Evolutionary conservation across 2,113 vertebrate species (phyloP).

Genomic region (Coracopsis vasa): DNA sequence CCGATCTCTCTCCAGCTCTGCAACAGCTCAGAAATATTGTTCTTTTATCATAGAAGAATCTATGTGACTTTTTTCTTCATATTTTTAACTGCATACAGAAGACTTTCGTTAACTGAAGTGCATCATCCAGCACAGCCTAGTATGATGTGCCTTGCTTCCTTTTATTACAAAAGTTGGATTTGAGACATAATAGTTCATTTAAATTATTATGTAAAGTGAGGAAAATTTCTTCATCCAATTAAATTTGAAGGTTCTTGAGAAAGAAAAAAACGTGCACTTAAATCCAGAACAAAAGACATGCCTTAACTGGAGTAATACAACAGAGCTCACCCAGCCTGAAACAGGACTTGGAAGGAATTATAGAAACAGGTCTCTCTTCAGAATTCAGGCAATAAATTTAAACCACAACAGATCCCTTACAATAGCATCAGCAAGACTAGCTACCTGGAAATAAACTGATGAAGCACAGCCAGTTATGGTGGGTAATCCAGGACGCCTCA

Average conservation of each 20-base stretch:
- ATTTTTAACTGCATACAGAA: neutral
- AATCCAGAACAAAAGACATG: neutral
- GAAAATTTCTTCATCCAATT: neutral
- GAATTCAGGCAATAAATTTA: neutral
- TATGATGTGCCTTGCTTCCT: neutral
- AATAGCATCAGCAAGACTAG: neutral
- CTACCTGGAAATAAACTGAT: neutral
- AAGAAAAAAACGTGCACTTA: neutral
- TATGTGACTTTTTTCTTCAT: neutral
- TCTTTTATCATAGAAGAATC: neutral
- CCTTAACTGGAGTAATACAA: neutral
- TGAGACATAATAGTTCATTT: neutral
- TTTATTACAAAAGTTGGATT: neutral
- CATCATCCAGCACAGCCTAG: neutral
- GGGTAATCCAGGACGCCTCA: neutral
- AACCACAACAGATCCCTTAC: neutral
- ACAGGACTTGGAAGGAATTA: neutral
- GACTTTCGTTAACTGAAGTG: neutral
- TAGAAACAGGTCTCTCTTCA: neutral
- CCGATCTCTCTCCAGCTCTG: rapidly evolving
- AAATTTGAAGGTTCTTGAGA: neutral
- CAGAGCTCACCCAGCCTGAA: neutral
- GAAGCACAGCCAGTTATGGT: neutral
- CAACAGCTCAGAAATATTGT: neutral
- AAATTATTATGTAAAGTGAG: neutral